phyloP scores from a whole-genome alignment of 2,797 vertebrate species.

The Danionella dracula region DNA sequence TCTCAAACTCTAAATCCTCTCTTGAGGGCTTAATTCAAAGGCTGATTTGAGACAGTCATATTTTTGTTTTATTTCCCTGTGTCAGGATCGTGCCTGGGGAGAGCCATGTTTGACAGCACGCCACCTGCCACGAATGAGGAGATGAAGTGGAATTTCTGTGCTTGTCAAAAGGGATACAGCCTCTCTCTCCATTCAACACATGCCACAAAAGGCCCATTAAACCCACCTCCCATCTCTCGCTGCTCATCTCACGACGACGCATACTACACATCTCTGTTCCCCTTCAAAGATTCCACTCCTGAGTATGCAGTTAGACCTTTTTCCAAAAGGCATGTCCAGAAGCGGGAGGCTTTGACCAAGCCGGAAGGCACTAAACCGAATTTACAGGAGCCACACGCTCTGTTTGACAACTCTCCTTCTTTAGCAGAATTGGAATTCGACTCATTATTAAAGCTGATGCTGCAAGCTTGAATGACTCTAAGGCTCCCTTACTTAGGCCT shows the following conservation, averaged over 20 bases:
- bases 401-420: not conserved
- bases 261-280: constrained; percentile 70
- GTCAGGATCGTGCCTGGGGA: constrained; percentile 71
- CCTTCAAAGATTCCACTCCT: constrained; percentile 67
- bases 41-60: constrained; percentile 35
- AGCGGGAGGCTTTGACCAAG: not conserved
- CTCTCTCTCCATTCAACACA: constrained; percentile 29
- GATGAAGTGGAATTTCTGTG: constrained; percentile 61
- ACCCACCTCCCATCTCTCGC: constrained; percentile 36
- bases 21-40: constrained; percentile 42
- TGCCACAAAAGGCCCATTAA: constrained; percentile 34
- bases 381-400: not conserved
- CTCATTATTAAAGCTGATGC: not conserved
- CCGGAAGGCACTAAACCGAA: not conserved
- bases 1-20: constrained; percentile 46
- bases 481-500: constrained; percentile 10
- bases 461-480: not conserved
- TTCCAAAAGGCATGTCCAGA: constrained; percentile 41
- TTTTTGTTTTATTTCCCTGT: constrained; percentile 33
- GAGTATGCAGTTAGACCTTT: constrained; percentile 60
- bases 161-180: constrained; percentile 55
- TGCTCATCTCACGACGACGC: constrained; percentile 62
- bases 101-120: constrained; percentile 73
- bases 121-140: constrained; percentile 43
- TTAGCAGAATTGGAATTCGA: constrained; percentile 14